These are phyloP conservation scores for Gnathonemus echidnorhynchus DNA, from an alignment of 2,113 vertebrate species.

Conservation along the genomic window DNA sequence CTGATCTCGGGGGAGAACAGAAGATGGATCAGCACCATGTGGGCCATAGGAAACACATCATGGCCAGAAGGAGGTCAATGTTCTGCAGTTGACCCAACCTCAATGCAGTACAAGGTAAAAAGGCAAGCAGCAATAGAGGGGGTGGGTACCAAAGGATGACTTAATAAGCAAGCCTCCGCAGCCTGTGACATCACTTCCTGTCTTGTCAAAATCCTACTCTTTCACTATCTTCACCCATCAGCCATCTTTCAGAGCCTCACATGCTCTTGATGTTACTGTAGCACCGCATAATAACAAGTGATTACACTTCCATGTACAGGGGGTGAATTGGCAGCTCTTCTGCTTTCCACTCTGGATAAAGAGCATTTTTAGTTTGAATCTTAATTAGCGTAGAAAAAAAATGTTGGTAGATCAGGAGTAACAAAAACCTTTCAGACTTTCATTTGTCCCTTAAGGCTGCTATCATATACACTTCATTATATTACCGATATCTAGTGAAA, in stretches of 20 bases:
- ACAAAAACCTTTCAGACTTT: neutral
- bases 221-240: neutral
- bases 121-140: neutral
- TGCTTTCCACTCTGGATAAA: neutral
- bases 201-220: neutral
- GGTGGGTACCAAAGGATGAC: neutral
- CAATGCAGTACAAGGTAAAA: neutral
- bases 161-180: neutral
- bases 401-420: neutral
- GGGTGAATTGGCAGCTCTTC: neutral
- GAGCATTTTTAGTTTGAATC: neutral
- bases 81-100: neutral
- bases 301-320: neutral
- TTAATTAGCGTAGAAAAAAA: neutral
- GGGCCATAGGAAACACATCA: neutral
- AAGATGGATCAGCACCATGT: neutral
- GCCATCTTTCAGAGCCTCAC: neutral
- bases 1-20: neutral
- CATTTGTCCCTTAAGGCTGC: neutral
- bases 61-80: neutral
- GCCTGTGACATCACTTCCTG: neutral
- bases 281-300: neutral
- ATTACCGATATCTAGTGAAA: neutral
- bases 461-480: neutral
- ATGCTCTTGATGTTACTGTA: neutral